Evolutionary conservation across 2,797 vertebrate genomes (phyloP).

Genomic region (Mormyrus hasselquistii): DNA sequence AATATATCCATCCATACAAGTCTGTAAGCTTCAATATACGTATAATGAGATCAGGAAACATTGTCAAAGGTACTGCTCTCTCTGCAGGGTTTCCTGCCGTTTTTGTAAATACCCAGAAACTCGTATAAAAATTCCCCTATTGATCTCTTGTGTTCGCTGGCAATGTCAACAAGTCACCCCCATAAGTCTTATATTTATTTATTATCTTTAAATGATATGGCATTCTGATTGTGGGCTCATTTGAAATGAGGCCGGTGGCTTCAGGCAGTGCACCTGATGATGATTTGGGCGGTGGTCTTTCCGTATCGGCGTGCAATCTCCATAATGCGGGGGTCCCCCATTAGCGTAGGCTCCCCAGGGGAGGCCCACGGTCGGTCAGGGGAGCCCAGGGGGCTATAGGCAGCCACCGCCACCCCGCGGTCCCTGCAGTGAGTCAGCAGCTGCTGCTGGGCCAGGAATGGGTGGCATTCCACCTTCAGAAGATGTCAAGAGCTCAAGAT

Average conservation of each 20-base stretch:
- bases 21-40: background rate
- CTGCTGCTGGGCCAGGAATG: constrained; percentile 55
- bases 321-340: constrained; percentile 52
- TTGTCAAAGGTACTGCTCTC: background rate
- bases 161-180: background rate
- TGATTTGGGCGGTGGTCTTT: constrained; percentile 58
- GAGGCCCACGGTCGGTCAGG: constrained; percentile 64
- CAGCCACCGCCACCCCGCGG: constrained; percentile 49
- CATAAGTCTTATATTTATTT: background rate
- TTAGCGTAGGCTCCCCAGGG: constrained; percentile 49
- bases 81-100: background rate
- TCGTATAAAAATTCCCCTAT: background rate
- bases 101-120: background rate
- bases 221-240: background rate
- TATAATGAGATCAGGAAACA: background rate
- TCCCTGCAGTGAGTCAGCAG: constrained; percentile 57
- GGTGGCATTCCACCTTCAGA: constrained; percentile 64
- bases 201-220: background rate
- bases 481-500: background rate
- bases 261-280: constrained; percentile 50
- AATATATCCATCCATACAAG: background rate
- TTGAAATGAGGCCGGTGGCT: background rate
- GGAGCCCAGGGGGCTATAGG: constrained; percentile 67
- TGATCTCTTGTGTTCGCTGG: background rate
- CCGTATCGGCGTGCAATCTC: constrained; percentile 44